Base-by-base conservation (phyloP, 2,797 vertebrate species). In the Chrosomus eos region DNA sequence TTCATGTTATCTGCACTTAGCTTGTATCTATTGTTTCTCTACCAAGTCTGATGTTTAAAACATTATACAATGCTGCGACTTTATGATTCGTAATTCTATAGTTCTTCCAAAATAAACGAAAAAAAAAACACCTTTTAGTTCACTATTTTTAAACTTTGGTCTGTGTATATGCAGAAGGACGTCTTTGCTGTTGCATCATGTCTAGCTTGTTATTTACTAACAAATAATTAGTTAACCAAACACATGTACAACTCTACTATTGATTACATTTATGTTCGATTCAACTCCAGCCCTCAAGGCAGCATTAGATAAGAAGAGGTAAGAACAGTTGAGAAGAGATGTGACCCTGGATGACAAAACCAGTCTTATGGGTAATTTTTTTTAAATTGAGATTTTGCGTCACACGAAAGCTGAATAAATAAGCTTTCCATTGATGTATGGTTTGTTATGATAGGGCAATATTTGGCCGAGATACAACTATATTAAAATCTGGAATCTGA, bases 1-100 rank as follows among this genome's bases (percentile, higher is more conserved):
- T 90, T 91, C 85, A 92, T 93, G 89, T 91, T 72, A 77, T 68
- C 66, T 58, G 58, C 38, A 68, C 66, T 60, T 19, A 77, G 28
- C 28, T 43, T 64, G 11, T 23, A 70, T 13, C 79, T 55, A 19
- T 70, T 55, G 45, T 81, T 55, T 70, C 53, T 31, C 36, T 13
- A 81, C 36, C 80, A 55, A 21, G 16, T 40, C 7, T 3, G 10
- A 68, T 83, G 23, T 40, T 55, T 76, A 66, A 77, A 67, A 36
- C 33, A 67, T 66, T 43, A 31, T 40, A 9, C n/a, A 64, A 5
- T 62, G n/a, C 45, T 2, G 5, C 4, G 2, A 73, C 21, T 18
- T 48, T 40, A 66, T 74, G 28, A 53, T 40, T 21, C 28, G 8
- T 4, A 67, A 66, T 79, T 66, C 18, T 28, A 19, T 7, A 28